These are phyloP conservation scores for Limosa lapponica DNA, from an alignment of 2,797 vertebrate species.

Conservation along the genomic window DNA sequence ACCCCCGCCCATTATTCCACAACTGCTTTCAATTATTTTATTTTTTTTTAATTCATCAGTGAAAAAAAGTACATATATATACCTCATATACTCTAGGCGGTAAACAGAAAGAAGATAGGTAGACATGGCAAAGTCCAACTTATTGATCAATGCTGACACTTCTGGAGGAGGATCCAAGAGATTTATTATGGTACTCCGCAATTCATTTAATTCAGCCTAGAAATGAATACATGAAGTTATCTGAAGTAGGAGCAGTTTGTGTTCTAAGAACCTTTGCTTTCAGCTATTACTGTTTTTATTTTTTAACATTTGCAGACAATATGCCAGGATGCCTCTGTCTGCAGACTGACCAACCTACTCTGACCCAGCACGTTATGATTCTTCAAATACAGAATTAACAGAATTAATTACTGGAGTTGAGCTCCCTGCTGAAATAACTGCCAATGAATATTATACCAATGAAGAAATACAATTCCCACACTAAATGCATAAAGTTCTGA, in stretches of 20 bases:
- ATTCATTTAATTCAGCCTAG: slow-evolving; percentile 92
- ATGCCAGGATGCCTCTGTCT: neutral
- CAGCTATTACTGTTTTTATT: neutral
- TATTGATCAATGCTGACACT: slow-evolving; percentile 92
- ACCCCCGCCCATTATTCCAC: no score
- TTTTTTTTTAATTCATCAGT: neutral
- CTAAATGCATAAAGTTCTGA: neutral
- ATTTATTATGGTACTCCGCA: slow-evolving; percentile 93
- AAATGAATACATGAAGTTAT: neutral
- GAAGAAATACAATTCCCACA: neutral
- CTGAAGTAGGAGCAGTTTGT: neutral
- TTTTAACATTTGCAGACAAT: neutral
- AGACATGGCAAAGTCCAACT: slow-evolving; percentile 97
- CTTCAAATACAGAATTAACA: neutral
- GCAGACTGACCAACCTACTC: neutral
- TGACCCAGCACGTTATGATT: neutral
- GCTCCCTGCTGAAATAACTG: neutral
- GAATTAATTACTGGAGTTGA: neutral
- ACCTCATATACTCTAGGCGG: slow-evolving; percentile 97
- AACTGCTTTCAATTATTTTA: no score
- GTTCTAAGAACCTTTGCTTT: neutral
- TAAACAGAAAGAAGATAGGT: slow-evolving; percentile 96
- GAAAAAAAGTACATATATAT: neutral
- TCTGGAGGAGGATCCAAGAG: slow-evolving; percentile 93
- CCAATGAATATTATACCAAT: neutral